Percentiles rank a stretch among this genome's conserved stretches.
phyloP scores from a whole-genome alignment of 2,113 vertebrate genomes.

The Mirounga angustirostris region DNA sequence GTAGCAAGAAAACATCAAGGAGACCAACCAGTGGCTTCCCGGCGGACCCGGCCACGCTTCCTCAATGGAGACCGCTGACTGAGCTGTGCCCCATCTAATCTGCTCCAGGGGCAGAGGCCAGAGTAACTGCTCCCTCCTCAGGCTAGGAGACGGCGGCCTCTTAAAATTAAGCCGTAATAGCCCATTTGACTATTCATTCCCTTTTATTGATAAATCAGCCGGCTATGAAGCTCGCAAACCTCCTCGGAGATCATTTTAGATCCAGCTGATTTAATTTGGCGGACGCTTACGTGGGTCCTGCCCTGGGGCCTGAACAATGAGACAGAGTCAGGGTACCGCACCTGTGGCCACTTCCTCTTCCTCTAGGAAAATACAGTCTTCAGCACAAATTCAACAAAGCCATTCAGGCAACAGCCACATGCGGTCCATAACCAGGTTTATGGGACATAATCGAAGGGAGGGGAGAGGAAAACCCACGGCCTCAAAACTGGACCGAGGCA shows the following conservation, averaged over 20 bases:
- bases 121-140: neutral
- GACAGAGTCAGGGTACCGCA: neutral
- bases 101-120: neutral
- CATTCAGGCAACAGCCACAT: neutral
- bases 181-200: constrained; percentile 38
- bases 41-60: constrained; percentile 46
- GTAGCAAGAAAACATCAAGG: neutral
- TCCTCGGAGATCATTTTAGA: constrained; percentile 65
- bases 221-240: neutral
- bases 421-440: neutral
- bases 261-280: constrained; percentile 67
- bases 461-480: neutral
- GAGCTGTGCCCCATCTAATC: neutral
- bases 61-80: neutral
- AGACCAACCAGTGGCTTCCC: neutral
- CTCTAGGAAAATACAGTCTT: constrained; percentile 59
- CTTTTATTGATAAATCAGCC: constrained; percentile 56
- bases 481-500: neutral
- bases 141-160: neutral
- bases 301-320: constrained; percentile 59
- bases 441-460: neutral
- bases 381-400: constrained; percentile 75
- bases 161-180: constrained; percentile 43
- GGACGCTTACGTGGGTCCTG: constrained; percentile 36
- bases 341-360: constrained; percentile 48